phyloP scores from a whole-genome alignment of 2,888 invertebrate genomes.

The Physocephala rufipes region DNA sequence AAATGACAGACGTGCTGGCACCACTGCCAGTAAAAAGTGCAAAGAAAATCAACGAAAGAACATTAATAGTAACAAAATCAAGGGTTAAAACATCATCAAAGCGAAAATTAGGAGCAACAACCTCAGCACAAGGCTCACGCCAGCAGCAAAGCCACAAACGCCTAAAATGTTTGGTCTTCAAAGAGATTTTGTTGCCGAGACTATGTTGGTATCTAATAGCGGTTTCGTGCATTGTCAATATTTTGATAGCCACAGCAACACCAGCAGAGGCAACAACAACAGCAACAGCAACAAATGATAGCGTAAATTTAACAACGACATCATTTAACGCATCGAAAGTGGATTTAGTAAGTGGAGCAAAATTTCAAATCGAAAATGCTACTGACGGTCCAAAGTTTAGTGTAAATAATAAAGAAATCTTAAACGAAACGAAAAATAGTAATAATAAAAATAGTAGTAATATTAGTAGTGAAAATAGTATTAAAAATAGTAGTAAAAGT shows the following conservation, averaged over 20 bases:
- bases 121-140: conserved; percentile 24
- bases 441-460: conserved; percentile 44
- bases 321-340: conserved; percentile 36
- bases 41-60: conserved; percentile 33
- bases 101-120: conserved; percentile 35
- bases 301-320: neutral
- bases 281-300: conserved; percentile 27
- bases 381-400: neutral
- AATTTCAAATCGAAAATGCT: conserved; percentile 4
- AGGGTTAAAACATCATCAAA: neutral
- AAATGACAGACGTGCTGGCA: conserved; percentile 50
- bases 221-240: conserved; percentile 37
- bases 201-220: conserved; percentile 52
- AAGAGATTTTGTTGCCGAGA: conserved; percentile 43
- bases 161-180: conserved; percentile 44
- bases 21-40: neutral
- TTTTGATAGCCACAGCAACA: conserved; percentile 40
- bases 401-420: conserved; percentile 2
- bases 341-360: conserved; percentile 29
- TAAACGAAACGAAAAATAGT: conserved; percentile 44
- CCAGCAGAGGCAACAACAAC: conserved; percentile 33
- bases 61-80: neutral
- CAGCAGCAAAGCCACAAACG: conserved; percentile 44
- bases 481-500: conserved; percentile 36
- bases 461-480: conserved; percentile 47